Evolutionary conservation across 2,888 invertebrate genomes (phyloP).

Genomic region (Agriopis leucophaearia): DNA sequence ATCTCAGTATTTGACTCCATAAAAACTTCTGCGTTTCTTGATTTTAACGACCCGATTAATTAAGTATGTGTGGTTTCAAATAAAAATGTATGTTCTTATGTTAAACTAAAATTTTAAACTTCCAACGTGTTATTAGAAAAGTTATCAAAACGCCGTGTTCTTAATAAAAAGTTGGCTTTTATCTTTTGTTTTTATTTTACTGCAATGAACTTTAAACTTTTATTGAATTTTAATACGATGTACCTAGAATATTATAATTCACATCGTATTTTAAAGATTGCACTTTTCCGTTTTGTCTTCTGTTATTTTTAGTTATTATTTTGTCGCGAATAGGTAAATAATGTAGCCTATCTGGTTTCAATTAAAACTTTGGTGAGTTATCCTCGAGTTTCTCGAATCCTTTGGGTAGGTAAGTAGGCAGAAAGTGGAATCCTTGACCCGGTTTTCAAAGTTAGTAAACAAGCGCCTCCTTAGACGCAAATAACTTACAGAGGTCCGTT

Average conservation of each 20-base stretch:
- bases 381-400: slow-evolving; percentile 13
- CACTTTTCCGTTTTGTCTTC: neutral
- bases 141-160: slow-evolving; percentile 36
- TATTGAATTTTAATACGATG: slow-evolving; percentile 2
- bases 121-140: slow-evolving; percentile 42
- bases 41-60: neutral
- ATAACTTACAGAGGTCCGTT: slow-evolving; percentile 22
- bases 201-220: slow-evolving; percentile 16
- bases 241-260: neutral
- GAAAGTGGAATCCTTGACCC: slow-evolving; percentile 26
- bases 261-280: neutral
- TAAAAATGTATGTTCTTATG: neutral
- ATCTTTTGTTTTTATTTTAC: slow-evolving; percentile 29
- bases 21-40: neutral
- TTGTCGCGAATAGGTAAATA: slow-evolving; percentile 11
- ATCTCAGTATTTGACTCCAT: slow-evolving; percentile 2
- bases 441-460: slow-evolving; percentile 25
- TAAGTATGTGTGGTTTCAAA: neutral
- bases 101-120: slow-evolving; percentile 24
- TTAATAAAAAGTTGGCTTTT: slow-evolving; percentile 29
- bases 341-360: slow-evolving; percentile 13
- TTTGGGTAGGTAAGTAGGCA: slow-evolving; percentile 17
- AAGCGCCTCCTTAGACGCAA: slow-evolving; percentile 15
- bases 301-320: slow-evolving; percentile 3
- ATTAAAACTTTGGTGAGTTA: slow-evolving; percentile 28